These are phyloP conservation scores for Microchrysa polita DNA, from an alignment of 2,888 invertebrate genomes.

Conservation along the genomic window DNA sequence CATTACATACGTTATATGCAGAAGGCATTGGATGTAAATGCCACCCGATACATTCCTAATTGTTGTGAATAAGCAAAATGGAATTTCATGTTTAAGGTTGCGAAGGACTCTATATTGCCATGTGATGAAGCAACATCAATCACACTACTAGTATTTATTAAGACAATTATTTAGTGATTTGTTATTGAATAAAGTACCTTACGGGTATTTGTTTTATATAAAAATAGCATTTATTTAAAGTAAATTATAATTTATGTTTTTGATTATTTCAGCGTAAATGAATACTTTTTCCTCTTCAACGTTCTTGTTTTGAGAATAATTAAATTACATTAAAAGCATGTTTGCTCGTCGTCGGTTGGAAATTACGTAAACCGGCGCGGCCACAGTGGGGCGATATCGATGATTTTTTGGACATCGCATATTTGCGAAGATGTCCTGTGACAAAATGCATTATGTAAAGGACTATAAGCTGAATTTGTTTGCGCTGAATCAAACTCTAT, in stretches of 20 bases:
- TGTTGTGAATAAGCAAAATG: conserved; percentile 22
- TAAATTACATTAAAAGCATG: too few relatives aligned
- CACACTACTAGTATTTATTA: conserved; percentile 20
- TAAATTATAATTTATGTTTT: background rate
- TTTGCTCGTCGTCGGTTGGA: too few relatives aligned
- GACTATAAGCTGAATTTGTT: too few relatives aligned
- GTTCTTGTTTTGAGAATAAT: too few relatives aligned
- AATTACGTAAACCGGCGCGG: too few relatives aligned
- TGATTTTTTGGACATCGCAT: too few relatives aligned
- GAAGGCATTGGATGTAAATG: background rate
- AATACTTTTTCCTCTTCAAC: too few relatives aligned
- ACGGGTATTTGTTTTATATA: conserved; percentile 34
- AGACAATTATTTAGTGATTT: conserved; percentile 20
- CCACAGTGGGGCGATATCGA: too few relatives aligned
- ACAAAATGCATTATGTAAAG: too few relatives aligned
- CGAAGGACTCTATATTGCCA: conserved; percentile 17
- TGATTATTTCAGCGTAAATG: background rate
- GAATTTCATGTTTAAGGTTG: background rate
- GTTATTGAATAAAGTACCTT: conserved; percentile 36
- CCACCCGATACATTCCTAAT: conserved; percentile 15
- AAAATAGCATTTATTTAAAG: background rate
- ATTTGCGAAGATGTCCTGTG: too few relatives aligned
- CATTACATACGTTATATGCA: too few relatives aligned
- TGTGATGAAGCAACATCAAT: conserved; percentile 37
- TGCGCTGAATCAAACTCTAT: too few relatives aligned